Evolutionary conservation across 2,113 vertebrate species (phyloP), one percentile per base, ranked within the genome.

Genomic region (Rostratula benghalensis): DNA sequence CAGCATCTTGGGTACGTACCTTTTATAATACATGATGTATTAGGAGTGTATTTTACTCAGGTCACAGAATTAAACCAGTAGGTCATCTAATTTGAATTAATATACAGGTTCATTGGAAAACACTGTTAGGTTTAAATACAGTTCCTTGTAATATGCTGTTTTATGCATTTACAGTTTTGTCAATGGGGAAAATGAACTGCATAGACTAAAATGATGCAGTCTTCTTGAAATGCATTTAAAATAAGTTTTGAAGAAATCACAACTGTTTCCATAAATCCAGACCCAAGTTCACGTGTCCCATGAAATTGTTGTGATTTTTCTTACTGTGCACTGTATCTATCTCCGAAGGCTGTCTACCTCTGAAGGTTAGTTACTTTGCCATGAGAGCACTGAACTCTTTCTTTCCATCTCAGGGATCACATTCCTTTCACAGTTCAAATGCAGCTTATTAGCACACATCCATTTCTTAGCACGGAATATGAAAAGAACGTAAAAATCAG

Each of bases 31-130:
- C 51, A 51, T 41, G 78, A 83, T 70, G 41, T 60, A 77, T 80
- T 77, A 21, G 15, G n/a, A 90, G 17, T 61, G 21, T 70, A 23
- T 81, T 96, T 96, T 95, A 88, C 85, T 93, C 59, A 87, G 78
- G 85, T 93, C 92, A 87, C 23, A 77, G 67, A 89, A 96, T 91
- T 87, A 91, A 87, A 95, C n/a, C 90, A 93, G 90, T 78, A 93
- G 96, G 95, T 89, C 65, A 60, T 35, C 82, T 74, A 89, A 92
- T 95, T 65, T 94, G 77, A 96, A 97, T 89, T 96, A 95, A 94
- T 97, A 89, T 67, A 89, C 33, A 76, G 63, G 31, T 96, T 95
- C 70, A 76, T 28, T 92, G 70, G 71, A 80, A 96, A 94, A 83
- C 81, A 95, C 61, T 93, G 90, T 92, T 89, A 85, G 56, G 56